Base-by-base conservation (phyloP, 2,888 invertebrate genomes). In the Stenotaenia linearis region DNA sequence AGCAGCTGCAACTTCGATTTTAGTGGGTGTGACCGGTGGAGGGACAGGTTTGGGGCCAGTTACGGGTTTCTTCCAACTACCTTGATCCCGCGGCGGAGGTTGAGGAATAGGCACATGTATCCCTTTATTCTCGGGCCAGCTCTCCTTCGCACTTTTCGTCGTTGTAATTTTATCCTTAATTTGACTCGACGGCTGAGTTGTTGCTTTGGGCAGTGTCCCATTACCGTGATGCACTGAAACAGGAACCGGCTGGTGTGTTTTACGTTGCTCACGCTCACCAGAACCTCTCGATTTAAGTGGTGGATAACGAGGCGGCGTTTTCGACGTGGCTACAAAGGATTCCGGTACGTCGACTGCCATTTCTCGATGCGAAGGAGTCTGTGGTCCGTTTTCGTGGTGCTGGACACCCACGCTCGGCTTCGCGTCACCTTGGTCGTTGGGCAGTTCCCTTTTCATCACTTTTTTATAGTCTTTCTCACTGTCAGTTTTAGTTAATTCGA, bases 311-410 rank as follows among this genome's bases (percentile, higher is more conserved):
- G 96, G 96, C 69, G 95, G 94, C 82, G 95, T 95, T 89, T 96
- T 96, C 88, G 93, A 93, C 85, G 93, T 89, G 83, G 93, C 95
- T 85, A 95, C 92, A 89, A 96, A 96, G 84, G 92, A 93, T 87
- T 96, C 96, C 85, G 98, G 98, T 85, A 97, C 97, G 89, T 98
- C 98, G 87, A 98, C 97, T 86, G 98, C 96, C 95, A 97, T 96
- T 91, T 98, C 98, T 86, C 97, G 92, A 90, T 97, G 97, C 85
- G 18, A 7, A 18, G 50, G 69, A 7, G 25, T 69, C 28, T 69
- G 69, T 10, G 95, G 94, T 87, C 93, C 21, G 56, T 77, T 75
- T 23, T 75, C 75, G 32, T 21, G 56, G 5, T 30, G 61, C 25
- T 23, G 25, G 21, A 75, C 80, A 79, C 80, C 81, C 75, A 78